phyloP scores from a whole-genome alignment of 1,140 invertebrate genomes.

The Ruditapes philippinarum region DNA sequence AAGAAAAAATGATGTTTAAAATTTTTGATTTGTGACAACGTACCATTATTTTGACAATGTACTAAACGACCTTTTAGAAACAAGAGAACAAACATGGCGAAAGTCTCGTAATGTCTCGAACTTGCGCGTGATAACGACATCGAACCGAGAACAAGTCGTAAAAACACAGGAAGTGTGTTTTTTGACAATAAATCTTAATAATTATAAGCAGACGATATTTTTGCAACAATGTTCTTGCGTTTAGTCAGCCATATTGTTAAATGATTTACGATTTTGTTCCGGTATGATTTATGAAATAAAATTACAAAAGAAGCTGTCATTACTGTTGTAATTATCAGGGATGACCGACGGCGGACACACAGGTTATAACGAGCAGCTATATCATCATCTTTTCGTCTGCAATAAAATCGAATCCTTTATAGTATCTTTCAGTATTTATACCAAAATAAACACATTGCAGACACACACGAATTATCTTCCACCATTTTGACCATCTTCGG shows the following conservation, averaged over 20 bases:
- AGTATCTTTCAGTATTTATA: too few relatives aligned
- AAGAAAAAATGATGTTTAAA: slow-evolving; percentile 33
- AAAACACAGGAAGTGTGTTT: slow-evolving; percentile 51
- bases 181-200: slow-evolving; percentile 49
- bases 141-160: slow-evolving; percentile 44
- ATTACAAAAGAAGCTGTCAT: slow-evolving; percentile 1
- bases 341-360: neutral
- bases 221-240: slow-evolving; percentile 16
- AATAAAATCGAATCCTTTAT: too few relatives aligned
- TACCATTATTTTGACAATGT: slow-evolving; percentile 53
- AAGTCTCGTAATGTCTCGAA: slow-evolving; percentile 53
- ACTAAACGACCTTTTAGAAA: slow-evolving; percentile 39
- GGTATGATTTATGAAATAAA: slow-evolving; percentile 16
- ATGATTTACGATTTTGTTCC: slow-evolving; percentile 26
- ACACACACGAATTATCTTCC: too few relatives aligned
- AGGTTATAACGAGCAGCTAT: neutral
- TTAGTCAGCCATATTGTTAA: neutral
- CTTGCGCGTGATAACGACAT: slow-evolving; percentile 54
- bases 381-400: neutral
- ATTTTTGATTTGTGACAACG: slow-evolving; percentile 60
- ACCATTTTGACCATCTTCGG: too few relatives aligned
- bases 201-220: slow-evolving; percentile 2
- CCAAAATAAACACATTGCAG: too few relatives aligned
- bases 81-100: slow-evolving; percentile 33
- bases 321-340: neutral